Percentiles rank a stretch among this genome's conserved stretches.
phyloP scores from a whole-genome alignment of 2,113 vertebrate species.

The Chaetodon trifascialis region DNA sequence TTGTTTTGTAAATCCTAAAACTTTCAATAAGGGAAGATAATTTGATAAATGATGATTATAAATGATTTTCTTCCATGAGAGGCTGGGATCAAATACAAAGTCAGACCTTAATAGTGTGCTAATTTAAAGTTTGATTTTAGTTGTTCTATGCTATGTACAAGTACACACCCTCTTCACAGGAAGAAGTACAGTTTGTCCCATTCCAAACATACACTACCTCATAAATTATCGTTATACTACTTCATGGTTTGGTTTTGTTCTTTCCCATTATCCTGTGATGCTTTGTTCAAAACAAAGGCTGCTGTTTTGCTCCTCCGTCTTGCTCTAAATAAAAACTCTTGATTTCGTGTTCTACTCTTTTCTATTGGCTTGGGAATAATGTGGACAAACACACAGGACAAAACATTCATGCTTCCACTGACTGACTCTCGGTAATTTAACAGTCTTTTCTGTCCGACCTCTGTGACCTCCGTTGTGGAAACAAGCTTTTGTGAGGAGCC shows the following conservation, averaged over 20 bases:
- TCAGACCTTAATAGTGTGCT: neutral
- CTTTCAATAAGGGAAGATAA: no score
- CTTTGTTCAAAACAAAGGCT: neutral
- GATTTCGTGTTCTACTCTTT: neutral
- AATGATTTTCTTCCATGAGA: neutral
- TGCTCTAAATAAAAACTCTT: neutral
- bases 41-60: no score
- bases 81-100: conserved; percentile 7
- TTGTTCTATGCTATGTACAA: neutral
- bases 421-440: neutral
- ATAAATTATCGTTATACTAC: neutral
- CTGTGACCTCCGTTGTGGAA: conserved; percentile 11
- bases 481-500: conserved; percentile 23
- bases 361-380: neutral
- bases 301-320: neutral
- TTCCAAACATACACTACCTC: neutral
- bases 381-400: neutral
- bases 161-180: neutral
- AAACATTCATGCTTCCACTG: neutral
- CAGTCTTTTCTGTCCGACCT: neutral
- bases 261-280: neutral
- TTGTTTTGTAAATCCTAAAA: no score
- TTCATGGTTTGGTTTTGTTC: neutral
- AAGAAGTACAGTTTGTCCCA: no score
- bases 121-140: neutral